These are phyloP conservation scores for Drosophila meridiana DNA, from an alignment of 2,888 invertebrate species.

Conservation along the genomic window DNA sequence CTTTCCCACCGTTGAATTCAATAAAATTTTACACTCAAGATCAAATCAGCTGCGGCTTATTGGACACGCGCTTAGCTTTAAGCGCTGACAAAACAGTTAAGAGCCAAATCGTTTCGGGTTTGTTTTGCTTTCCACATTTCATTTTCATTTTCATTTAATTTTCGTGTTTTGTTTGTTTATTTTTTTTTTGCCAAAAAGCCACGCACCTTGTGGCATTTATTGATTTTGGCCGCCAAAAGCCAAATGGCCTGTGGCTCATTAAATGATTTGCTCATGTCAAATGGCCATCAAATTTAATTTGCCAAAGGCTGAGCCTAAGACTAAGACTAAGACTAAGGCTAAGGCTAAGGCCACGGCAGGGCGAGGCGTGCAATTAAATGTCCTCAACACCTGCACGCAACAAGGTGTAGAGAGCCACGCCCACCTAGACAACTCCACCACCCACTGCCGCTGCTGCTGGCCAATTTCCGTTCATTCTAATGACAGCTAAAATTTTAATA, in stretches of 20 bases:
- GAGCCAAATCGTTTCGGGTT: slow-evolving; percentile 4
- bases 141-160: slow-evolving; percentile 3
- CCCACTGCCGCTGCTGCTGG: neutral
- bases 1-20: slow-evolving; percentile 23
- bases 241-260: slow-evolving; percentile 50
- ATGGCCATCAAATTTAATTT: slow-evolving; percentile 70
- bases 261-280: slow-evolving; percentile 63
- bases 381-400: slow-evolving; percentile 65
- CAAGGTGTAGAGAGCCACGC: slow-evolving; percentile 14
- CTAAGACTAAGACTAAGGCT: neutral
- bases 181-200: neutral
- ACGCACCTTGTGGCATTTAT: slow-evolving; percentile 29
- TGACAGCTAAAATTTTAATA: slow-evolving; percentile 73
- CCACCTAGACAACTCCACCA: slow-evolving; percentile 1
- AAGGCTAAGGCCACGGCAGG: neutral
- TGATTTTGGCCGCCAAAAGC: slow-evolving; percentile 39
- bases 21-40: slow-evolving; percentile 36
- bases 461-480: slow-evolving; percentile 64
- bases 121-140: slow-evolving; percentile 1
- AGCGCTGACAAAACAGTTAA: neutral
- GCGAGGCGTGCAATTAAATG: slow-evolving; percentile 52
- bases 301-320: slow-evolving; percentile 21
- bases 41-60: slow-evolving; percentile 13
- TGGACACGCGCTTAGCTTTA: slow-evolving; percentile 7
- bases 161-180: neutral